Base-by-base conservation (phyloP, 2,888 invertebrate species). In the Drosophila limbata region DNA sequence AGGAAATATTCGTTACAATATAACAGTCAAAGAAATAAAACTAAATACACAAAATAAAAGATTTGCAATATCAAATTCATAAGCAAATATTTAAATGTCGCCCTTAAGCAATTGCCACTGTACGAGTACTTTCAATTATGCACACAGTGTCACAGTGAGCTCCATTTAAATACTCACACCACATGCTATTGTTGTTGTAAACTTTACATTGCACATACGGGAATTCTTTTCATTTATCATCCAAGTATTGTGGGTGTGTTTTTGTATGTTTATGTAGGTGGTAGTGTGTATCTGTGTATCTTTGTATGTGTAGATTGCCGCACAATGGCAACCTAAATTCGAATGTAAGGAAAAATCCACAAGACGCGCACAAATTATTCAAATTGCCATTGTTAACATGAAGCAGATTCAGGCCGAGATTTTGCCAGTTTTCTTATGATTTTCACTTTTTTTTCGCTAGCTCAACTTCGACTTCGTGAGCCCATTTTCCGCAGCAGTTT, bases 341-440 rank as follows among this genome's bases (percentile, higher is more conserved):
- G 15, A 64, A 62, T 64, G 44, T 39, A 62, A 56, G 51, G 67
- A 62, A 77, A 77, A 77, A 71, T 57, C 72, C 77, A 79, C 77
- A 76, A 76, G 62, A 77, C 77, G 80, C 76, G 77, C 77, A 77
- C 77, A 77, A 89, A 85, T 85, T 85, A 85, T 89, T 83, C 84
- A 89, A 85, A 89, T 89, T 88, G 80, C 90, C 88, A 83, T 85
- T 85, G 90, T 85, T 80, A 73, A 59, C 63, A 61, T 59, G 33
- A 9, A 35, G 35, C 25, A 57, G 79, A 75, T 76, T 57, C 65
- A 63, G 79, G 65, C 76, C 52, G 62, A 65, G 60, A 66, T 63
- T 75, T 61, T 47, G 53, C 57, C 64, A 64, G 52, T 70, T 80
- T 87, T 69, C 87, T 68, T 77, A 73, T 71, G 76, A 84, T 78